Conservation (phyloP, 2,888 invertebrate species). For the Acleris literana region DNA sequence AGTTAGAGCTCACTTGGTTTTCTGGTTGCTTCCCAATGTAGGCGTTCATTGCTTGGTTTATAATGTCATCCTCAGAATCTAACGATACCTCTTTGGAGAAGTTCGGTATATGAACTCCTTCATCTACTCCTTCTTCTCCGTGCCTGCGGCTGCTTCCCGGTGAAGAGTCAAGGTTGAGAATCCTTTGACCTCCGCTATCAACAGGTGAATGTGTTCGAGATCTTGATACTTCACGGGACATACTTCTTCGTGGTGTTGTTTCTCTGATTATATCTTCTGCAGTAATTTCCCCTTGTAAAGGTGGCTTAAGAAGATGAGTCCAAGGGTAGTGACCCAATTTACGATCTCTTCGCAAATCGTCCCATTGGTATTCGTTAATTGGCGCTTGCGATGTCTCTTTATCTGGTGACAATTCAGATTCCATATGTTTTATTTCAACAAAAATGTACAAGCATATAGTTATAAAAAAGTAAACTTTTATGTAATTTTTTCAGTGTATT, state of each 20-base stretch:
- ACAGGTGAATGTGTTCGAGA: constrained; percentile 75
- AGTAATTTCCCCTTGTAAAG: constrained; percentile 79
- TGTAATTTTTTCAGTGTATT: constrained; percentile 31
- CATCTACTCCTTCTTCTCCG: constrained; percentile 75
- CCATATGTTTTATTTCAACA: constrained; percentile 74
- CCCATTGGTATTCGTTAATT: constrained; percentile 91
- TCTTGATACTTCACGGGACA: constrained; percentile 76
- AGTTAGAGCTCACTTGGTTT: constrained; percentile 56
- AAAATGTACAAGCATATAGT: constrained; percentile 39
- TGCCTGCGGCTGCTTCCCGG: constrained; percentile 79
- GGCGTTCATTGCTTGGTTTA: constrained; percentile 53
- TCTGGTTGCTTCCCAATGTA: constrained; percentile 64
- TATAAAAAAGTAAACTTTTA: constrained; percentile 43
- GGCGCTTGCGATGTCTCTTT: constrained; percentile 86
- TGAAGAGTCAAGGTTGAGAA: constrained; percentile 76
- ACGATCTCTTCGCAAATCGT: constrained; percentile 88
- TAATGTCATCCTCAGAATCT: constrained; percentile 76
- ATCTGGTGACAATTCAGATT: constrained; percentile 83
- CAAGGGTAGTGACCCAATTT: constrained; percentile 91
- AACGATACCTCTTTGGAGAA: constrained; percentile 77
- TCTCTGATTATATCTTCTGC: constrained; percentile 79
- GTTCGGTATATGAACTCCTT: constrained; percentile 76
- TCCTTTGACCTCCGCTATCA: constrained; percentile 66
- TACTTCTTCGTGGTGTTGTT: constrained; percentile 74
- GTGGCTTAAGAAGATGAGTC: constrained; percentile 89